Percentiles rank a stretch among this genome's conserved stretches.
Evolutionary conservation across 2,888 invertebrate species (phyloP).

Genomic region (Pseudococcus viburni): DNA sequence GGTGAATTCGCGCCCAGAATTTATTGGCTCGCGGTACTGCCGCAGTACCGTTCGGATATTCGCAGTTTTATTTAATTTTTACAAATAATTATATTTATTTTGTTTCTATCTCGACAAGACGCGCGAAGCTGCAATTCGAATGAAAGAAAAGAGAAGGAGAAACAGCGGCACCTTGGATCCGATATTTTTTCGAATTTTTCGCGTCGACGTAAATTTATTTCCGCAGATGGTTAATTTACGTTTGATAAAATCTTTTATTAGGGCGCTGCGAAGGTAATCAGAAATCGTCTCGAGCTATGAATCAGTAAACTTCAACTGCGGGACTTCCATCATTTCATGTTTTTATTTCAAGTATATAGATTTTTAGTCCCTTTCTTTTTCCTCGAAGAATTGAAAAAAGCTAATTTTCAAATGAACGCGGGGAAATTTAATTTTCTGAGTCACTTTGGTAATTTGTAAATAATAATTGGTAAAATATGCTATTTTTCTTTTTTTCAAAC

Average conservation of each 20-base stretch:
- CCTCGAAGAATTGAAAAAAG: too few species aligned
- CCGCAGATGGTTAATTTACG: neutral
- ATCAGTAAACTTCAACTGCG: too few species aligned
- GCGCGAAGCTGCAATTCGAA: neutral
- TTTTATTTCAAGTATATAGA: too few species aligned
- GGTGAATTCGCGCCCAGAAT: constrained; percentile 40
- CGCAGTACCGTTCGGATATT: constrained; percentile 16
- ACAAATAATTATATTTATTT: constrained; percentile 25
- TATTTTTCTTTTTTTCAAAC: too few species aligned
- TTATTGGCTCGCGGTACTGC: neutral
- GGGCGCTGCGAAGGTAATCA: too few species aligned
- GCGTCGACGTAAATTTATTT: neutral
- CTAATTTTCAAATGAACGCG: too few species aligned
- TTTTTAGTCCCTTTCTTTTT: too few species aligned
- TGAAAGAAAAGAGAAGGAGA: neutral
- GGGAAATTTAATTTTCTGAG: too few species aligned
- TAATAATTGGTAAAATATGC: too few species aligned
- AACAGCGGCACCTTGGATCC: neutral
- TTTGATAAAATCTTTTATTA: neutral
- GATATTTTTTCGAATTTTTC: neutral
- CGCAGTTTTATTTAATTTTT: constrained; percentile 46
- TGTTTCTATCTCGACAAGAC: neutral
- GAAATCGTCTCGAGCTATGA: too few species aligned
- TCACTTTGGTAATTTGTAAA: too few species aligned
- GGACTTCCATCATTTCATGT: too few species aligned